Base-by-base conservation (phyloP, 2,888 invertebrate genomes). In the Schrankia costaestrigalis region DNA sequence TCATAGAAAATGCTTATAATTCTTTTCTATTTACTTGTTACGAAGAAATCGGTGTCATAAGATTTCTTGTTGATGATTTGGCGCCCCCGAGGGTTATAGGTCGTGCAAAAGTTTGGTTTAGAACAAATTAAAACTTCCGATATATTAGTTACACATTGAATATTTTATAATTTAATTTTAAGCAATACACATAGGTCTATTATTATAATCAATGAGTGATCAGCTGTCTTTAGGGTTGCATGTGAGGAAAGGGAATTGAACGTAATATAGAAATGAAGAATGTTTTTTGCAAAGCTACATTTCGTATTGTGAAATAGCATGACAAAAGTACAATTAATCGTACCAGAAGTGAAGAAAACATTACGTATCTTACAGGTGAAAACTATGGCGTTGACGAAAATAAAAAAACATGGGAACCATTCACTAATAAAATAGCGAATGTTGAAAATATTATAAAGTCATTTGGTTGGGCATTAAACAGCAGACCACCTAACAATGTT, bases 21-120 rank as follows among this genome's bases (percentile, higher is more conserved):
- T 55, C 57, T 57, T 68, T 70, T 67, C 46, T 71, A 57, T 68
- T 58, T 54, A 52, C 49, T 63, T 57, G 44, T 60, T 53, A 65
- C 69, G 82, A 86, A 87, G 85, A 78, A 83, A 84, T 79, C 78
- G 86, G 85, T 87, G 84, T 86, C 75, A 71, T 63, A 60, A 65
- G 63, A 68, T 69, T 65, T 68, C 59, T 61, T 35, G 44, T 35
- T 54, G 56, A 69, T 59, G 57, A 75, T 73, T 86, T 86, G 87
- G 82, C 87, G 78, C 87, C 78, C 83, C 56, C 15, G 74, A 69
- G 78, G 78, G 80, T 76, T 64, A 68, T 79, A 81, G 80, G 79
- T 78, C 71, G 66, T 70, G 64, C 67, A 60, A 22, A 23, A 34
- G 31, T 14, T 33, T 29, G 7, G 50, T 61, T 47, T 63, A 29